Base-by-base conservation (phyloP, 2,888 invertebrate genomes). In the Ectobius pallidus region DNA sequence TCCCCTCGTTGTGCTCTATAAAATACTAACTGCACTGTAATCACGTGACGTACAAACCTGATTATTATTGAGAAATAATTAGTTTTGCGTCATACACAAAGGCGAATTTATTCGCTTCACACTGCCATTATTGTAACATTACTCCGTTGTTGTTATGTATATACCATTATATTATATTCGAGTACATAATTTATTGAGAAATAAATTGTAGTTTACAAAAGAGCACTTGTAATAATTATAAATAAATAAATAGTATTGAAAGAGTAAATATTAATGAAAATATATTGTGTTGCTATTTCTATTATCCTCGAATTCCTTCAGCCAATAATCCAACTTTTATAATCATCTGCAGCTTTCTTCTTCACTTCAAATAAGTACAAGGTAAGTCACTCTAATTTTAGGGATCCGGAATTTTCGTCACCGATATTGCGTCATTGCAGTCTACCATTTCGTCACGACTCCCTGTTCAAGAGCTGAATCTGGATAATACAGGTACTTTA, bases 11-110 rank as follows among this genome's bases (percentile, higher is more conserved):
- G 32, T 58, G 4, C n/a, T 58, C 27, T 58, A 58, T 7, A 58
- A 30, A 58, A 27, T 30, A 58, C n/a, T 58, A 58, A 58, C 58
- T 58, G 58, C 58, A 58, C 58, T 58, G 9, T 30, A 58, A 4
- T 58, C 58, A 30, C 32, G 32, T 58, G 58, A 18, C 58, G 16
- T 16, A 14, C 22, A 58, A 58, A 58, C n/a, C 16, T 25, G 30
- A 30, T 58, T 58, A 32, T 58, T 58, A 58, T n/a, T 30, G 22
- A 58, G 30, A 1, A 58, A 58, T 58, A 58, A 58, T 14, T 58
- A 25, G 58, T 6, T 58, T 58, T 58, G 58, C 58, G 58, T 58
- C 58, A 58, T 30, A 58, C 25, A 58, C 58, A n/a, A 55, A 58
- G n/a, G 30, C 58, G 30, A 58, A 30, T 58, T 58, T 30, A 25